These are phyloP conservation scores for Cactoblastis cactorum DNA, from an alignment of 2,888 invertebrate species.

Conservation along the genomic window DNA sequence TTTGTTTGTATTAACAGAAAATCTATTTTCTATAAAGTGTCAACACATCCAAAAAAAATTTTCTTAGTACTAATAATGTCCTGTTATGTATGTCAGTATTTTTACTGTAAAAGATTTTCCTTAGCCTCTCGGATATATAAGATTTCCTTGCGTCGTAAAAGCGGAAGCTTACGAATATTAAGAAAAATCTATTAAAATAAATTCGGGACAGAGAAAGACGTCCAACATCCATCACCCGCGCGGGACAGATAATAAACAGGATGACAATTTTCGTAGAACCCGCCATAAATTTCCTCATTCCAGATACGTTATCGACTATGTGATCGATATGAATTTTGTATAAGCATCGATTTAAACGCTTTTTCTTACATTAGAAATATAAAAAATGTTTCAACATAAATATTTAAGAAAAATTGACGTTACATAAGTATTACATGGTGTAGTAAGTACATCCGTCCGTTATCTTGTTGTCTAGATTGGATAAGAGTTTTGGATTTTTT, in stretches of 20 bases:
- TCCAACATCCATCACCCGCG: slow-evolving; percentile 6
- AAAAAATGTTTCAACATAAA: not conserved
- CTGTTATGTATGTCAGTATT: too few species aligned
- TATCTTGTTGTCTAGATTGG: too few species aligned
- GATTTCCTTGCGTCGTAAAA: not conserved
- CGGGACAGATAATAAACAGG: slow-evolving; percentile 9
- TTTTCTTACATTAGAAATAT: not conserved
- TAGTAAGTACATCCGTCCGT: too few species aligned
- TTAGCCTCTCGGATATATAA: too few species aligned
- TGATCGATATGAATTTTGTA: slow-evolving; percentile 6
- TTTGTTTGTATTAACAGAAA: too few species aligned
- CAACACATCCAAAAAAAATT: too few species aligned
- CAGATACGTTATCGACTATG: slow-evolving; percentile 3
- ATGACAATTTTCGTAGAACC: slow-evolving; percentile 8
- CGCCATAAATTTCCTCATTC: slow-evolving; percentile 8
- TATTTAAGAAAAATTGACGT: not conserved
- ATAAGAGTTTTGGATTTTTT: too few species aligned
- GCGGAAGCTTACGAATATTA: not conserved
- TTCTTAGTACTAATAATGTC: too few species aligned
- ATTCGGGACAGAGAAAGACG: slow-evolving; percentile 5
- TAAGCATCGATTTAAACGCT: not conserved
- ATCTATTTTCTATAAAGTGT: too few species aligned
- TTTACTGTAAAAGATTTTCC: too few species aligned
- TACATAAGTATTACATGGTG: too few species aligned
- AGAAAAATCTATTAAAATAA: slow-evolving; percentile 9